phyloP scores from a whole-genome alignment of 2,888 invertebrate species.

The Myopa testacea region DNA sequence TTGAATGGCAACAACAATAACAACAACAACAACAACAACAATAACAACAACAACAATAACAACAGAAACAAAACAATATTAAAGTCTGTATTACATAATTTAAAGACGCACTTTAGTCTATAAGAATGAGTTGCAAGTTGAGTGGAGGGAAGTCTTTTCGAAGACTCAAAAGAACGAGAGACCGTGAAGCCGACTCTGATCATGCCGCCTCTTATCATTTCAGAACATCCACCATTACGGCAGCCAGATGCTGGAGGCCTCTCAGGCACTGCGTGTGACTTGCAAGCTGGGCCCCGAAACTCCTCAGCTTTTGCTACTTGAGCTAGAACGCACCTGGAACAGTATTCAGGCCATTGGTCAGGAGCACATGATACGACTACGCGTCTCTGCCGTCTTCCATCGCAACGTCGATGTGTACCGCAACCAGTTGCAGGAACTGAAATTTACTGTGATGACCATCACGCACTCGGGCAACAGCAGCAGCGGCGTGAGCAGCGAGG shows the following conservation, averaged over 20 bases:
- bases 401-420: conserved; percentile 77
- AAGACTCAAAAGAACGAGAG: background rate
- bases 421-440: conserved; percentile 73
- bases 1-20: background rate
- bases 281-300: conserved; percentile 74
- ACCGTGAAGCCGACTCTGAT: background rate
- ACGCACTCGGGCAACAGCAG: conserved; percentile 54
- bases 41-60: background rate
- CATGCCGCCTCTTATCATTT: conserved; percentile 32
- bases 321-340: conserved; percentile 77
- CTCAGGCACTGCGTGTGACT: conserved; percentile 78
- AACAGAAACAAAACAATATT: background rate
- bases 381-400: conserved; percentile 82
- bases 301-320: conserved; percentile 71
- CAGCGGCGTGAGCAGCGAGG: conserved; percentile 50
- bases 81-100: background rate
- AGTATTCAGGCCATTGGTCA: conserved; percentile 77
- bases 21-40: background rate
- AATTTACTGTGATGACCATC: conserved; percentile 69
- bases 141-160: background rate
- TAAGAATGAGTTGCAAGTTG: background rate
- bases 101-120: background rate
- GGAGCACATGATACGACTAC: conserved; percentile 80
- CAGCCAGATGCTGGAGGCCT: conserved; percentile 80
- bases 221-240: conserved; percentile 87